Evolutionary conservation across 1,140 invertebrate genomes (phyloP).

Genomic region (Meloidogyne chitwoodi): DNA sequence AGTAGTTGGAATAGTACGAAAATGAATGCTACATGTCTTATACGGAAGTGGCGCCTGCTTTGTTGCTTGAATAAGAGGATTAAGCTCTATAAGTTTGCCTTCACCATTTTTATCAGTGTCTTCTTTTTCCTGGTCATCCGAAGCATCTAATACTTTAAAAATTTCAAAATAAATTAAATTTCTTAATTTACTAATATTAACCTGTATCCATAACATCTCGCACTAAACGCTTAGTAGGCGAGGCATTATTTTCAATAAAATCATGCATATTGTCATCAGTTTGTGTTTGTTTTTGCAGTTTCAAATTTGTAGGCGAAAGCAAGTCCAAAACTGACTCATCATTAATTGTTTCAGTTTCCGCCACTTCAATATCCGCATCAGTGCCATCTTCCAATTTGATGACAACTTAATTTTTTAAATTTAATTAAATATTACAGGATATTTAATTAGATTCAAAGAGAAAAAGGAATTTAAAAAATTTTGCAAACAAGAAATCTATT

Average conservation of each 20-base stretch:
- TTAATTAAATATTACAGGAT: neutral
- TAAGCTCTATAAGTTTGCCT: conserved; percentile 57
- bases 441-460: neutral
- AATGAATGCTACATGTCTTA: conserved; percentile 91
- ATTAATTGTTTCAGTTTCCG: conserved; percentile 66
- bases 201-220: conserved; percentile 4
- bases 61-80: conserved; percentile 27
- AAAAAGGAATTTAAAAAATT: no score
- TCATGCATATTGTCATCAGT: neutral
- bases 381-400: conserved; percentile 92
- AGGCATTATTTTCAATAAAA: conserved; percentile 26
- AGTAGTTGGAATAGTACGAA: conserved; percentile 86
- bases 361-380: conserved; percentile 74
- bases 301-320: neutral
- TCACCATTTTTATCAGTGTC: neutral
- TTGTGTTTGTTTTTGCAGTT: neutral
- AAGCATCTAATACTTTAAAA: neutral
- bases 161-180: conserved; percentile 6
- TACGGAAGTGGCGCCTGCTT: conserved; percentile 65
- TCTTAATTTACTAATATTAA: conserved; percentile 13
- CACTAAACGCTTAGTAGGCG: neutral
- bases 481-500: no score
- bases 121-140: neutral
- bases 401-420: conserved; percentile 68
- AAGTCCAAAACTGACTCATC: conserved; percentile 58